These are phyloP conservation scores for Australoheros facetus DNA, from an alignment of 2,797 vertebrate genomes.

Conservation along the genomic window DNA sequence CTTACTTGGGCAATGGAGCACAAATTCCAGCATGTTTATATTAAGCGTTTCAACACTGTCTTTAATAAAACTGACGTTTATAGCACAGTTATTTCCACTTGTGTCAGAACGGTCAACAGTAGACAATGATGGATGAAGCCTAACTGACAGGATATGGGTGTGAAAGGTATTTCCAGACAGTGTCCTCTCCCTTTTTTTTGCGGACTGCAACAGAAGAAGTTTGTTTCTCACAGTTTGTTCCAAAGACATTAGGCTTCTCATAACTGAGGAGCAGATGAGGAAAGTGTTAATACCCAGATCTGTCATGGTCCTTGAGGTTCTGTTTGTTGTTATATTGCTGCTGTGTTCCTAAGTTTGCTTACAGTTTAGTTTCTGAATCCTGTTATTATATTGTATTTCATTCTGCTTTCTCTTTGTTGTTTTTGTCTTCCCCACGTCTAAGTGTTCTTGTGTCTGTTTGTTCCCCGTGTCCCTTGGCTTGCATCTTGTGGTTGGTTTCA, in stretches of 20 bases:
- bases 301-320: too few relatives aligned
- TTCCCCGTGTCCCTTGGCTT: too few relatives aligned
- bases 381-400: too few relatives aligned
- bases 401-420: too few relatives aligned
- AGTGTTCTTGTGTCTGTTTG: too few relatives aligned
- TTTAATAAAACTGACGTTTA: not conserved
- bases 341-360: too few relatives aligned
- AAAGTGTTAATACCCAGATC: not conserved
- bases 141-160: not conserved
- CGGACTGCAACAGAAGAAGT: not conserved
- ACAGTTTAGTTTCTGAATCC: too few relatives aligned
- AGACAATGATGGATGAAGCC: not conserved
- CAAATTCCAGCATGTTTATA: slow-evolving; percentile 4
- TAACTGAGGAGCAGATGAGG: not conserved
- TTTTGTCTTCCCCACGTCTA: too few relatives aligned
- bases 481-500: too few relatives aligned
- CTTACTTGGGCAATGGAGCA: slow-evolving; percentile 2
- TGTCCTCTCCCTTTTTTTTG: not conserved
- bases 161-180: not conserved
- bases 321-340: too few relatives aligned
- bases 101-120: not conserved
- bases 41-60: slow-evolving; percentile 3
- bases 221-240: not conserved
- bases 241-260: not conserved
- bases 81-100: slow-evolving; percentile 11